Percentiles rank a stretch among this genome's conserved stretches.
These are phyloP conservation scores for Cinara cedri DNA, from an alignment of 2,888 invertebrate genomes.

Conservation along the genomic window DNA sequence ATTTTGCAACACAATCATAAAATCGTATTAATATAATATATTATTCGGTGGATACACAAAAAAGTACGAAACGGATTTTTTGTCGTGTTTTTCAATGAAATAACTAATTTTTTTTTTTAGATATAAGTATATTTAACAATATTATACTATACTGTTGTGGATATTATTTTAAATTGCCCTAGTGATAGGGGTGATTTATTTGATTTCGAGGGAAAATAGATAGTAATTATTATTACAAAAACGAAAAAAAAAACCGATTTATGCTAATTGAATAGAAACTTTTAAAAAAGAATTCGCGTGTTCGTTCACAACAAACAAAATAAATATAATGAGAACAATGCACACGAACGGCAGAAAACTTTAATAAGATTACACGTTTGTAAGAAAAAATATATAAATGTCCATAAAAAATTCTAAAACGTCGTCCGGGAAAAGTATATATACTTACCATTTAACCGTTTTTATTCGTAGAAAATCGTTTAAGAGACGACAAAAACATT, in stretches of 20 bases:
- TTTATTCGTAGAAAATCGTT: conserved; percentile 1
- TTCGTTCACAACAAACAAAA: neutral
- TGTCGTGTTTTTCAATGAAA: too few relatives aligned
- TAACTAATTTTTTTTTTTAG: too few relatives aligned
- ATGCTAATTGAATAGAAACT: conserved; percentile 39
- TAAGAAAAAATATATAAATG: conserved; percentile 15
- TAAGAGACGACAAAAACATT: conserved; percentile 1
- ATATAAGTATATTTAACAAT: too few relatives aligned
- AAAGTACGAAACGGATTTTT: too few relatives aligned
- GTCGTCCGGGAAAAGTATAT: conserved; percentile 3
- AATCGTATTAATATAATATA: neutral
- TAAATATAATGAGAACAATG: conserved; percentile 8
- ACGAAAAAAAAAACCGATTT: neutral
- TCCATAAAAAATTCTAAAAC: conserved; percentile 8
- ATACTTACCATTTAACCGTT: neutral
- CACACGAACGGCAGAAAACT: neutral
- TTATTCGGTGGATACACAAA: too few relatives aligned
- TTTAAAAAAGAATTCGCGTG: neutral
- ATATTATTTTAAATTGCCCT: neutral
- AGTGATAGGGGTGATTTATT: neutral
- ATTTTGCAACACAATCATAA: neutral
- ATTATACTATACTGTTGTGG: too few relatives aligned
- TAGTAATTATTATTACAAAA: neutral
- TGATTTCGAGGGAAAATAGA: neutral
- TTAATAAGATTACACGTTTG: conserved; percentile 9